A percentile compares a stretch with the other conserved stretches of the same genome.
Conservation (phyloP, 2,888 invertebrate species). For the Pseudococcus jackbeardsleyi region DNA sequence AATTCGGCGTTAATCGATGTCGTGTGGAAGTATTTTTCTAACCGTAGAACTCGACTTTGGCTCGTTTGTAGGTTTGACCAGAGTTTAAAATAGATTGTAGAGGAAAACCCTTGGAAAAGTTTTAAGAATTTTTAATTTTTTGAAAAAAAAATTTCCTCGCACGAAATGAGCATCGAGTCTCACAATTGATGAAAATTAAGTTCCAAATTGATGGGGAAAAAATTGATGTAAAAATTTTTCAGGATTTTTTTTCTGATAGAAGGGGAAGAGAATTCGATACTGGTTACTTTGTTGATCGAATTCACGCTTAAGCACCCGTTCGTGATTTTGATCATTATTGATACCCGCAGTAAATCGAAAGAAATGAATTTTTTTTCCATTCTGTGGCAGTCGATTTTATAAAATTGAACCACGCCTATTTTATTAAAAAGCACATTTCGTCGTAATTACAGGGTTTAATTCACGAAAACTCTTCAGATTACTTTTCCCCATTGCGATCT, state of each 20-base stretch:
- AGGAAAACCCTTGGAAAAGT: too few species aligned
- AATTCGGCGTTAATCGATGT: constrained; percentile 31
- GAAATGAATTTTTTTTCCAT: neutral
- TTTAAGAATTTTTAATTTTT: too few species aligned
- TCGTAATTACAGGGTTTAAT: constrained; percentile 25
- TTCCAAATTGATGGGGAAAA: too few species aligned
- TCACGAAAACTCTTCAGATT: constrained; percentile 40
- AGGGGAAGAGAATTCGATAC: neutral
- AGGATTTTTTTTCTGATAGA: too few species aligned
- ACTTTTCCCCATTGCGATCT: constrained; percentile 46
- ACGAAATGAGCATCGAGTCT: too few species aligned
- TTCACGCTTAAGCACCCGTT: constrained; percentile 12
- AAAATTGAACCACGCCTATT: constrained; percentile 36
- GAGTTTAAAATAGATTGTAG: neutral
- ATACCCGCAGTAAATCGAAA: neutral
- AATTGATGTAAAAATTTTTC: too few species aligned
- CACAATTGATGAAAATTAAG: too few species aligned
- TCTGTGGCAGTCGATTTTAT: neutral
- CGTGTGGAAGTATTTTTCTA: constrained; percentile 36
- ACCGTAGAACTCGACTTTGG: neutral
- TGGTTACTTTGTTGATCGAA: neutral
- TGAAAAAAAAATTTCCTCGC: too few species aligned
- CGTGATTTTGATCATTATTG: neutral
- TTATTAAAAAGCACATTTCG: constrained; percentile 33
- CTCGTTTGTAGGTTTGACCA: neutral